Percentiles rank a stretch among this genome's conserved stretches.
Conservation (phyloP, 1,140 invertebrate genomes). For the Drosophila elegans region DNA sequence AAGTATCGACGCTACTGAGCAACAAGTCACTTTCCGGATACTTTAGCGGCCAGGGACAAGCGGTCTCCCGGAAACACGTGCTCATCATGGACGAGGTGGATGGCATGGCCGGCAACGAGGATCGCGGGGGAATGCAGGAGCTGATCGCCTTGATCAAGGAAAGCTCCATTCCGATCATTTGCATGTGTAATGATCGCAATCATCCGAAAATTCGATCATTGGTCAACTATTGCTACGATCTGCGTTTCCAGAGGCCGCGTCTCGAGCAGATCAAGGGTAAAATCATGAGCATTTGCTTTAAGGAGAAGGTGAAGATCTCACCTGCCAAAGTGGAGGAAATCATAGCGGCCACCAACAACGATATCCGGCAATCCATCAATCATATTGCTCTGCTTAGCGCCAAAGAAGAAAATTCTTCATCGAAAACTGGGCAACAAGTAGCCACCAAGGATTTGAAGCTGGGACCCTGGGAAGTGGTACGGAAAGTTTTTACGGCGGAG, state of each 20-base stretch:
- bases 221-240: slow-evolving; percentile 97
- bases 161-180: slow-evolving; percentile 96
- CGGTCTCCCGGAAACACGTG: slow-evolving; percentile 91
- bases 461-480: slow-evolving; percentile 97
- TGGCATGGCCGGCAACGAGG: slow-evolving; percentile 99
- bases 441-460: slow-evolving; percentile 94
- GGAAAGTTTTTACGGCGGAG: slow-evolving; percentile 94
- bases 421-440: slow-evolving; percentile 21
- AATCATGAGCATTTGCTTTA: slow-evolving; percentile 95
- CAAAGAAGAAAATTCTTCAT: slow-evolving; percentile 9
- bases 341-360: slow-evolving; percentile 95
- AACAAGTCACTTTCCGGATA: slow-evolving; percentile 90
- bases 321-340: slow-evolving; percentile 92
- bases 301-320: slow-evolving; percentile 94
- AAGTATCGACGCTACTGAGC: slow-evolving; percentile 91
- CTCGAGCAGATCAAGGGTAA: slow-evolving; percentile 96
- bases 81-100: slow-evolving; percentile 99
- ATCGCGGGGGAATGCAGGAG: slow-evolving; percentile 98
- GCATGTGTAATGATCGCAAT: slow-evolving; percentile 99
- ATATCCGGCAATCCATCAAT: slow-evolving; percentile 97
- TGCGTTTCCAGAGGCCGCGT: slow-evolving; percentile 93
- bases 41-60: slow-evolving; percentile 86
- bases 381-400: slow-evolving; percentile 92
- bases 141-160: slow-evolving; percentile 96
- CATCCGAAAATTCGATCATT: slow-evolving; percentile 97